A percentile compares a stretch with the other conserved stretches of the same genome.
Conservation (phyloP, 2,888 invertebrate species). For the Dynastes hyllus region DNA sequence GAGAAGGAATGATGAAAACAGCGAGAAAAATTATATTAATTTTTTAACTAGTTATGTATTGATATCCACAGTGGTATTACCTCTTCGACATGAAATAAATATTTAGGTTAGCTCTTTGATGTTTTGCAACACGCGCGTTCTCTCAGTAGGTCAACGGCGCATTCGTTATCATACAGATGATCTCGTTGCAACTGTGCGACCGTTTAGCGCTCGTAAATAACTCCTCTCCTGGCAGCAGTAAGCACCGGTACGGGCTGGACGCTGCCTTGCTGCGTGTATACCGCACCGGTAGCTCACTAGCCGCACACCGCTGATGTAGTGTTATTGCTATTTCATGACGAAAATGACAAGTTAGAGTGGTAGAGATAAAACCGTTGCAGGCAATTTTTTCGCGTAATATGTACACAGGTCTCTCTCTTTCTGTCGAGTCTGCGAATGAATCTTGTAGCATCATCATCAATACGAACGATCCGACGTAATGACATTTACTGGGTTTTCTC, state of each 20-base stretch:
- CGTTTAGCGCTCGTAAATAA: conserved; percentile 42
- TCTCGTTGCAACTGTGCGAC: conserved; percentile 38
- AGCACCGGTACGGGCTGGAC: conserved; percentile 14
- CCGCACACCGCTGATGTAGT: conserved; percentile 36
- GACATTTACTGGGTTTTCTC: conserved; percentile 18
- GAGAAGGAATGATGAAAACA: too few species aligned
- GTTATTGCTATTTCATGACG: conserved; percentile 46
- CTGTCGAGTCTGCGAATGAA: neutral
- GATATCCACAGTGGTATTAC: conserved; percentile 1
- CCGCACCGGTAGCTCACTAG: conserved; percentile 37
- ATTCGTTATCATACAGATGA: conserved; percentile 50
- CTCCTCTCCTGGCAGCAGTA: conserved; percentile 6
- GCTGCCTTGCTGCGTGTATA: neutral
- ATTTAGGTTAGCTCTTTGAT: conserved; percentile 49
- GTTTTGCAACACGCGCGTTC: conserved; percentile 43
- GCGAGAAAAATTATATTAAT: too few species aligned
- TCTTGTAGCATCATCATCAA: neutral
- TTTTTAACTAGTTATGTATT: neutral
- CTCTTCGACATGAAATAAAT: conserved; percentile 38
- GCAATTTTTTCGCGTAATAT: neutral
- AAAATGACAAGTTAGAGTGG: conserved; percentile 44
- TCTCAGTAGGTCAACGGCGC: conserved; percentile 53
- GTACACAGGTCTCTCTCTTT: neutral
- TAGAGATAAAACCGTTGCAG: neutral
- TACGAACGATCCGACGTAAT: conserved; percentile 9